Evolutionary conservation across 2,113 vertebrate species (phyloP).

Genomic region (Corydoras maculifer): DNA sequence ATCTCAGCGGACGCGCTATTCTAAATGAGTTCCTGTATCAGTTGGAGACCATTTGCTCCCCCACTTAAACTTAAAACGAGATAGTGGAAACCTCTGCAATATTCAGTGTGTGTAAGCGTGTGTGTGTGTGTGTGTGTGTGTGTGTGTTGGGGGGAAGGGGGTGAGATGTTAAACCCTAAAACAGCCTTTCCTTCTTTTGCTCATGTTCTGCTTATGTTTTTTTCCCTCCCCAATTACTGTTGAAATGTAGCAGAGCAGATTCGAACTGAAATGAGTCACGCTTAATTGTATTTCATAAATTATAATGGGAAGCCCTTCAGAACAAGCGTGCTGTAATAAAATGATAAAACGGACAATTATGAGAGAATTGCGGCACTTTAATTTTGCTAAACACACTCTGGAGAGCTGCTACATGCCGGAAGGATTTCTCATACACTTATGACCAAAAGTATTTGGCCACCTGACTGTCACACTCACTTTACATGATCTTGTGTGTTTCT

Average conservation of each 20-base stretch:
- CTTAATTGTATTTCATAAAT: slow-evolving; percentile 71
- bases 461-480: too few species aligned
- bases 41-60: slow-evolving; percentile 42
- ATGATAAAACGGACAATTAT: slow-evolving; percentile 68
- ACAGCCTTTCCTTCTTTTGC: slow-evolving; percentile 47
- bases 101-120: slow-evolving; percentile 41
- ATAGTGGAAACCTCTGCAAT: slow-evolving; percentile 44
- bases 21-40: slow-evolving; percentile 52
- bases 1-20: slow-evolving; percentile 42
- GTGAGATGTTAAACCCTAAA: slow-evolving; percentile 43
- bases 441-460: too few species aligned
- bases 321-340: slow-evolving; percentile 62
- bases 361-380: slow-evolving; percentile 48
- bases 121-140: slow-evolving; percentile 12
- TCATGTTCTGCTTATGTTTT: slow-evolving; percentile 44
- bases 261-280: slow-evolving; percentile 59
- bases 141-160: not conserved
- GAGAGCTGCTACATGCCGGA: slow-evolving; percentile 37
- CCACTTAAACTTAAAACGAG: slow-evolving; percentile 33
- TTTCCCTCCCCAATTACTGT: slow-evolving; percentile 59
- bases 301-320: slow-evolving; percentile 59
- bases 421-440: not conserved
- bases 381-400: slow-evolving; percentile 59
- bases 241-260: slow-evolving; percentile 53
- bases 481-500: too few species aligned